These are phyloP conservation scores for Psittacula echo DNA, from an alignment of 2,797 vertebrate species.

Conservation along the genomic window DNA sequence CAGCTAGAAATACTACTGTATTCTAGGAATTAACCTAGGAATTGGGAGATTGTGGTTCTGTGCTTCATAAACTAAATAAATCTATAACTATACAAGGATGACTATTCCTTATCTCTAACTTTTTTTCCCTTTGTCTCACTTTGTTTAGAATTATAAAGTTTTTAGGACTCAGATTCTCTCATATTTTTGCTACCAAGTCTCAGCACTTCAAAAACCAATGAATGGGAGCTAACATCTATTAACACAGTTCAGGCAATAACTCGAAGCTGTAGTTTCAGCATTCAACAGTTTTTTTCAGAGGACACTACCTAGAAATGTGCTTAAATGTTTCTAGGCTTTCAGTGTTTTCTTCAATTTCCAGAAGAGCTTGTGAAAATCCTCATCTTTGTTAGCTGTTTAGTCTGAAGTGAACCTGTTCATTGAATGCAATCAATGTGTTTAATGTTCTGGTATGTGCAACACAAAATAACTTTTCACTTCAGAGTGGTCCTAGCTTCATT, in stretches of 20 bases:
- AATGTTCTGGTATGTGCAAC: constrained; percentile 40
- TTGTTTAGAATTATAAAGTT: neutral
- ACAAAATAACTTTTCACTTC: constrained; percentile 47
- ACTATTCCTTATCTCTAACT: neutral
- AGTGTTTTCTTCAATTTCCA: constrained; percentile 27
- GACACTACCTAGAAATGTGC: neutral
- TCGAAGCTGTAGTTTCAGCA: neutral
- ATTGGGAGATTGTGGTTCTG: neutral
- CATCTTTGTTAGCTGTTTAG: constrained; percentile 50
- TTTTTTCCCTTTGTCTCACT: neutral
- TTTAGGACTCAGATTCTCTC: neutral
- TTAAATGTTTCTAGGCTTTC: neutral
- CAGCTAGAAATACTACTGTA: neutral
- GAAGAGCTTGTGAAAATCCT: constrained; percentile 5
- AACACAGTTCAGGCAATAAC: neutral
- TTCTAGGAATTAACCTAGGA: neutral
- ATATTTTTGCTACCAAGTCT: neutral
- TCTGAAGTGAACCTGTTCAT: constrained; percentile 23
- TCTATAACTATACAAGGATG: neutral
- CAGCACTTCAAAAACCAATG: neutral
- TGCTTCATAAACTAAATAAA: neutral
- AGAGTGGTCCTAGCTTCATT: constrained; percentile 6
- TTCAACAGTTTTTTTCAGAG: neutral
- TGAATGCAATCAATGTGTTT: constrained; percentile 38
- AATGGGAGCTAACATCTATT: neutral